phyloP scores from a whole-genome alignment of 2,888 invertebrate genomes.

The Euphydryas editha region DNA sequence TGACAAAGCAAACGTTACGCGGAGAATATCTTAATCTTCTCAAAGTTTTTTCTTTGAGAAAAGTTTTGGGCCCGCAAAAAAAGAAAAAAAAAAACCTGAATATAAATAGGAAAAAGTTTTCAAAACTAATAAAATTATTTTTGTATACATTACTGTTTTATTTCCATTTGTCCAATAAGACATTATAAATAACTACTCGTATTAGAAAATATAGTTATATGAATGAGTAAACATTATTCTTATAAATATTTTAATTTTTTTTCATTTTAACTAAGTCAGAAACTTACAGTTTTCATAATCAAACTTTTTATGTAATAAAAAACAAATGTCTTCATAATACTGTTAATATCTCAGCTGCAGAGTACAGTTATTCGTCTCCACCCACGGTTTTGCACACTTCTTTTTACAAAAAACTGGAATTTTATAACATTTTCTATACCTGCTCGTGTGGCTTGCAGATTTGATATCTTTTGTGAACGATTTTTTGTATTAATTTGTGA shows the following conservation, averaged over 20 bases:
- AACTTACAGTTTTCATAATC: not conserved
- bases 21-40: conserved; percentile 47
- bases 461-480: conserved; percentile 79
- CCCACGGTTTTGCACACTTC: conserved; percentile 82
- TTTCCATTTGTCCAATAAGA: not conserved
- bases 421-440: conserved; percentile 75
- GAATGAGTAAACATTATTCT: not conserved
- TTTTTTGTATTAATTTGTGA: conserved; percentile 84
- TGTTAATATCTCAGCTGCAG: conserved; percentile 3
- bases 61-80: conserved; percentile 43
- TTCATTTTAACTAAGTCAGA: not conserved
- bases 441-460: conserved; percentile 84
- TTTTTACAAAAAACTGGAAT: conserved; percentile 59
- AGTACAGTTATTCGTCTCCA: conserved; percentile 76
- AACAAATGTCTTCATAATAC: conserved; percentile 8
- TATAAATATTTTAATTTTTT: not conserved
- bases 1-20: conserved; percentile 64
- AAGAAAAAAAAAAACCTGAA: conserved; percentile 35
- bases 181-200: not conserved
- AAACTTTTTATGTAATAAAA: not conserved
- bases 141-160: not conserved
- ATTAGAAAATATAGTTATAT: too few relatives aligned
- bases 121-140: not conserved
- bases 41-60: conserved; percentile 40
- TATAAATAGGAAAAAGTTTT: conserved; percentile 24